Evolutionary conservation across 2,113 vertebrate species (phyloP), one percentile per base, ranked within the genome.

Genomic region (Mixornis gularis): DNA sequence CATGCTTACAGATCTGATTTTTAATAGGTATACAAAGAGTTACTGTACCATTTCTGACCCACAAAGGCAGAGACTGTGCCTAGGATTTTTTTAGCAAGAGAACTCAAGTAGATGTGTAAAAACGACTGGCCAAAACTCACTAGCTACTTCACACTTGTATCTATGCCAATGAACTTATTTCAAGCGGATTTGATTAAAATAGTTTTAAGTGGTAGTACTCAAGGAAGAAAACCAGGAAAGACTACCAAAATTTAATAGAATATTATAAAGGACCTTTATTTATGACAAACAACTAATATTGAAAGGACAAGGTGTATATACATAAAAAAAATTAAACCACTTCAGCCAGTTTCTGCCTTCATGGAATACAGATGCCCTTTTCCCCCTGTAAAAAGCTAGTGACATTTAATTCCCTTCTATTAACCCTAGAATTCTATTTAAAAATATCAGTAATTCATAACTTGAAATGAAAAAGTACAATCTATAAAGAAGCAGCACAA

Each of bases 41-140:
- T 38, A 27, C 21, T 10, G 6, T 10, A 8, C 4, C 9, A 7
- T 12, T 60, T 30, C 26, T 10, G 21, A n/a, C 8, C 8, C 46
- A 4, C 25, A 6, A 5, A 22, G 24, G 24, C 65, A 43, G 14
- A 71, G 17, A 17, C 29, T 1, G 0, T 3, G 4, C 71, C 19
- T 1, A 4, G 8, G 8, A 2, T 4, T 7, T 5, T 9, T 40
- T 29, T 8, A 20, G 6, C 4, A 40, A 6, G 1, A 13, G 3
- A 18, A 65, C 7, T 26, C 0, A 27, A 49, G 15, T 2, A 49
- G 9, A 17, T 10, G 5, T 0, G 0, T 11, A 34, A 30, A 8
- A 77, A 46, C 1, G 1, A 32, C 11, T 3, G 2, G 13, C 29
- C 10, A 56, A 40, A 41, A 17, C 7, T 38, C 8, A 7, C 1